phyloP scores from a whole-genome alignment of 2,113 vertebrate species.

The Cephalopholis sonnerati region DNA sequence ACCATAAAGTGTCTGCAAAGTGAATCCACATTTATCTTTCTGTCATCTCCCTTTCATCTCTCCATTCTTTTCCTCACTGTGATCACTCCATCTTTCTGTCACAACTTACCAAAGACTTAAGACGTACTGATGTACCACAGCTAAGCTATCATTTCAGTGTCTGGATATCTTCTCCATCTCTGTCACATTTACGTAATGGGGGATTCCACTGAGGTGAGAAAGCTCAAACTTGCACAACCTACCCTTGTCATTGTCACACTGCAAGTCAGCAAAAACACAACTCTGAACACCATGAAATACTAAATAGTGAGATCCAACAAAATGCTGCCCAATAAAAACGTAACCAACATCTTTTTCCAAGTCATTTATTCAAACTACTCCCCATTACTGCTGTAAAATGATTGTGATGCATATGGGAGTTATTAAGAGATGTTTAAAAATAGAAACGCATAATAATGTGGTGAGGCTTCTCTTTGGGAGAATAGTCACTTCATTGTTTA shows the following conservation, averaged over 20 bases:
- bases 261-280: constrained; percentile 38
- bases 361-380: constrained; percentile 30
- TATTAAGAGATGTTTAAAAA: constrained; percentile 63
- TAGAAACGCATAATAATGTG: constrained; percentile 62
- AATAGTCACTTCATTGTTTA: constrained; percentile 68
- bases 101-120: constrained; percentile 14
- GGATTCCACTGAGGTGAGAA: constrained; percentile 42
- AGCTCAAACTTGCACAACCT: neutral
- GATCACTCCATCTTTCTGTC: constrained; percentile 29
- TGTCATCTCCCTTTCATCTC: constrained; percentile 11
- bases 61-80: neutral
- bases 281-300: constrained; percentile 22
- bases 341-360: constrained; percentile 48
- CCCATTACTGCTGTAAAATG: constrained; percentile 40
- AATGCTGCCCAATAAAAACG: constrained; percentile 18
- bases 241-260: constrained; percentile 12
- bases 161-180: constrained; percentile 27
- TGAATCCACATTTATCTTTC: constrained; percentile 17
- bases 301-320: constrained; percentile 12
- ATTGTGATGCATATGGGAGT: constrained; percentile 67
- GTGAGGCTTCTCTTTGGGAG: constrained; percentile 47
- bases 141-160: constrained; percentile 20
- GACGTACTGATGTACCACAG: constrained; percentile 4
- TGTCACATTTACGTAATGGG: constrained; percentile 23
- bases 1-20: neutral